Conservation (phyloP, 2,797 vertebrate species). For the Sebastes itinus region DNA sequence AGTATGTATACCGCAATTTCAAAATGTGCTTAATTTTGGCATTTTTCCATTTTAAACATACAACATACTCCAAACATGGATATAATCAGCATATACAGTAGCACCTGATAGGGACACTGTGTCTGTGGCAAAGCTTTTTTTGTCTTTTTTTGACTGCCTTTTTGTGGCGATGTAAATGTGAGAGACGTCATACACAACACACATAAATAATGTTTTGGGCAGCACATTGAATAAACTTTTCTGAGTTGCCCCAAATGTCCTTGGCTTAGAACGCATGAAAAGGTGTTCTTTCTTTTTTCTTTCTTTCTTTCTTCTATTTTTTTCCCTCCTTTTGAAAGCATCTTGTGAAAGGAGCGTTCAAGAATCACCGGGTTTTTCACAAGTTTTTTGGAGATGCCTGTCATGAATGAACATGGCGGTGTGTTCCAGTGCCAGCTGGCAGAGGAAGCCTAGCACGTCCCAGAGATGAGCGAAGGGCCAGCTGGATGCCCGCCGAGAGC, state of each 20-base stretch:
- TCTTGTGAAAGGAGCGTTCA: slow-evolving; percentile 68
- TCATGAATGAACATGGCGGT: slow-evolving; percentile 78
- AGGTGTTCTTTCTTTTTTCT: slow-evolving; percentile 42
- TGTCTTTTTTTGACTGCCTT: background rate
- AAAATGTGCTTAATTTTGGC: slow-evolving; percentile 10
- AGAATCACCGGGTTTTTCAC: slow-evolving; percentile 71
- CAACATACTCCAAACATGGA: background rate
- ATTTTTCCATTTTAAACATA: slow-evolving; percentile 10
- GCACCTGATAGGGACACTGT: background rate
- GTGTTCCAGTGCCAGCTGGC: slow-evolving; percentile 81
- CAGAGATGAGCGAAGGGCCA: slow-evolving; percentile 78
- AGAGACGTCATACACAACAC: slow-evolving; percentile 15
- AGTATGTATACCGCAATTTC: background rate
- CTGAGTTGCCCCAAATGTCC: slow-evolving; percentile 71
- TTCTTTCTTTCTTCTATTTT: slow-evolving; percentile 1
- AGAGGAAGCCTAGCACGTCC: slow-evolving; percentile 72
- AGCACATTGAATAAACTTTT: slow-evolving; percentile 65
- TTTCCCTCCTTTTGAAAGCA: slow-evolving; percentile 49
- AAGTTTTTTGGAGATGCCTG: slow-evolving; percentile 75
- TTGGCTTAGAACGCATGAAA: slow-evolving; percentile 71
- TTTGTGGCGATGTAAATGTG: slow-evolving; percentile 40
- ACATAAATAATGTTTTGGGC: slow-evolving; percentile 59
- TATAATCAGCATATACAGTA: slow-evolving; percentile 5
- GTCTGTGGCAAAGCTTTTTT: slow-evolving; percentile 14
- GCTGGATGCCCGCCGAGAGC: slow-evolving; percentile 79